Evolutionary conservation across 2,113 vertebrate species (phyloP), one percentile per base, ranked within the genome.

Genomic region (Datnioides undecimradiatus): DNA sequence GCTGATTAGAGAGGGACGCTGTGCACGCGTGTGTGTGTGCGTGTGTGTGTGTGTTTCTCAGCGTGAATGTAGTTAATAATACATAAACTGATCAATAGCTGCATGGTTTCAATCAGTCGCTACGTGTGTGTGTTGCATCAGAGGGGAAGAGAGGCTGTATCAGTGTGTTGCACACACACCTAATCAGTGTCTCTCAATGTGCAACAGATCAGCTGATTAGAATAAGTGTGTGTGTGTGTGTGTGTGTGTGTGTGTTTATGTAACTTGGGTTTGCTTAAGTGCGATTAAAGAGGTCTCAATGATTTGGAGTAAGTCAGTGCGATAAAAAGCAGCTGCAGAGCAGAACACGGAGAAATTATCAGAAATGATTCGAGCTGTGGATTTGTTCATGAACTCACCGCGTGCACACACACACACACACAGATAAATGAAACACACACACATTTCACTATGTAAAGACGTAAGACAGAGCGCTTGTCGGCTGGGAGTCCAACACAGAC

Each of bases 131-230:
- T 19, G 40, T 10, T 8, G 13, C 23, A 25, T 54, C 4, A 9
- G 31, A 46, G 31, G 1, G 10, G 46, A 8, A 55, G 17, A 16
- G 6, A 10, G n/a, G 11, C 3, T 5, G 16, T 49, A 25, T 16
- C 16, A n/a, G 34, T 21, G 75, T 21, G 52, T 72, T 71, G 40
- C 3, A 21, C 59, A 58, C 45, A 31, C 17, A 10, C 51, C 19
- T 72, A 72, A 83, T 81, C 43, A 81, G 5, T n/a, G 62, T 43
- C 19, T 4, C 27, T 68, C 19, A 49, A 10, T 54, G 63, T 25
- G 45, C 46, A 83, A 72, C 0, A 80, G 74, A 79, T 79, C 65
- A 75, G 75, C 41, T 82, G 75, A 79, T 76, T 82, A 63, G 59
- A 69, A 29, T n/a, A n/a, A n/a, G n/a, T n/a, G 55, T 36, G 21